Evolutionary conservation across 92 coral and sea anemone genomes (phyloP), one percentile per base, ranked within the genome.

Genomic region (Palythoa grandis): DNA sequence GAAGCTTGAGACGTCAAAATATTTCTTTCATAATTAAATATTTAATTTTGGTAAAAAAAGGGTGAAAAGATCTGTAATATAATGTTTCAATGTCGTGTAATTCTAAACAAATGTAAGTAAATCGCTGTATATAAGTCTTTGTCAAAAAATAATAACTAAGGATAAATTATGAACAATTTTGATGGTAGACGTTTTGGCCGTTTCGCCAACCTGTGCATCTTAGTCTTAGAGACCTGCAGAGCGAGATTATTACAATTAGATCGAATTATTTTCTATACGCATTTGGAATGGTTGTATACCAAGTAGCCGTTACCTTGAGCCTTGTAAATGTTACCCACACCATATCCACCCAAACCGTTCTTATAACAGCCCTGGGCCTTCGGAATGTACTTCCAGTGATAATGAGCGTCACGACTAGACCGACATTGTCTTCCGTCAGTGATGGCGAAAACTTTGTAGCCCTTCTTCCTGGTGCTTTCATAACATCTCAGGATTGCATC

Each of bases 391-490:
- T 39, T 17, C 25, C 56, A 47, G 15, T 77, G 70, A 54, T 77
- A 70, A 20, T 77, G 82, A 12, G 82, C 82, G 48, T 77, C 69
- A 63, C 70, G 12, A 2, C 68, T 24, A 0, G 82, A 77, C 15
- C 82, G 82, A 20, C 82, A 77, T 48, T 77, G 17, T 53, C 29
- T 77, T 13, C 82, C 82, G 15, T 77, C 82, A 35, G 82, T 56
- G 23, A 77, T 77, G 23, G 82, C 52, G 54, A 77, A 77, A 67
- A 77, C 24, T 63, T 77, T 77, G 53, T 57, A 56, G 15, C 56
- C 82, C 50, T 56, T 77, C 82, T 24, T 70, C 70, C 70, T 29
- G 2, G 82, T 70, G 15, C 2, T 6, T 77, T 77, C 82, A 77
- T 77, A 77, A 13, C 82, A 77, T 11, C 70, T 57, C 82, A 57